A percentile compares a stretch with the other conserved stretches of the same genome.
Conservation (phyloP, 2,888 invertebrate species). For the Phragmatobia fuliginosa region DNA sequence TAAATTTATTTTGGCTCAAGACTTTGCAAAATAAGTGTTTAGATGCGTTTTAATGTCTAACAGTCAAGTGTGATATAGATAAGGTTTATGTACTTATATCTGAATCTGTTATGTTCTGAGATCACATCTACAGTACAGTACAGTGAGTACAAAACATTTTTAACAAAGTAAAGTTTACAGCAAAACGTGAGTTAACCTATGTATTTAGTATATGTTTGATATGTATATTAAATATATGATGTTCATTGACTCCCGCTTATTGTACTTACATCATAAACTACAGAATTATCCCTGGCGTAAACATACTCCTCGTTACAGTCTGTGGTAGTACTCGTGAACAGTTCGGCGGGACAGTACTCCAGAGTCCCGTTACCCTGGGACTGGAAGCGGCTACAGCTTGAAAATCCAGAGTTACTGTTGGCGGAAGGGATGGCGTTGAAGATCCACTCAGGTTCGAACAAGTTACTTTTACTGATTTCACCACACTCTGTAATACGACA, state of each 20-base stretch:
- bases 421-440: constrained; percentile 73
- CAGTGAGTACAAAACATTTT: too few species aligned
- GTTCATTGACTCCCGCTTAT: background rate
- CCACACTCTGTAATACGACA: constrained; percentile 85
- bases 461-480: constrained; percentile 61
- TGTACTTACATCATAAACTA: constrained; percentile 74
- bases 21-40: too few species aligned
- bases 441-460: constrained; percentile 77
- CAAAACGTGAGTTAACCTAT: background rate
- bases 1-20: background rate
- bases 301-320: constrained; percentile 65
- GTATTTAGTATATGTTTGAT: background rate
- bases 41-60: too few species aligned
- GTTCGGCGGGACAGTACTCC: constrained; percentile 60
- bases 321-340: constrained; percentile 55
- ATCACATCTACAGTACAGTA: too few species aligned
- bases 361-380: constrained; percentile 58
- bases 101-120: too few species aligned
- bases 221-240: background rate
- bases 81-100: too few species aligned
- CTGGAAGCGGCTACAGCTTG: constrained; percentile 79
- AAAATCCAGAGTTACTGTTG: constrained; percentile 57
- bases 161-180: too few species aligned
- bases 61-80: too few species aligned
- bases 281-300: constrained; percentile 70